These are phyloP conservation scores for Eidolon helvum DNA, from an alignment of 2,113 vertebrate genomes.

Conservation along the genomic window DNA sequence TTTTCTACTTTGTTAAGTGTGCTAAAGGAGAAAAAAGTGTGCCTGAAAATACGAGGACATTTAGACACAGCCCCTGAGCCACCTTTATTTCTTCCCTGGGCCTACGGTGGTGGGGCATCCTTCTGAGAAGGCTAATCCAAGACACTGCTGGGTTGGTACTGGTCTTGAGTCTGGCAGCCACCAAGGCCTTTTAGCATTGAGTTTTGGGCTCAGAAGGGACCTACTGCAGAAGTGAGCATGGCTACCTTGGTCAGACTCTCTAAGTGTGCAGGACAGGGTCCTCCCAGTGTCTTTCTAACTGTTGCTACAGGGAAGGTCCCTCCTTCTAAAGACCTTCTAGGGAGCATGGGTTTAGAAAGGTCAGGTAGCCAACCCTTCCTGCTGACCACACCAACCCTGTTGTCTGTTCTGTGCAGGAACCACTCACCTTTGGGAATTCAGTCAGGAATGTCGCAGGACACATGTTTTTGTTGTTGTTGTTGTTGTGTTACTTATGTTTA, in stretches of 20 bases:
- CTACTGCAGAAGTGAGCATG: fast-evolving
- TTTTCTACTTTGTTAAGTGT: background rate
- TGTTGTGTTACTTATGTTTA: background rate
- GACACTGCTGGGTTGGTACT: background rate
- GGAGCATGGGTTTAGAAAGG: fast-evolving
- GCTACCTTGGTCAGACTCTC: background rate
- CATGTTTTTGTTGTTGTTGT: background rate
- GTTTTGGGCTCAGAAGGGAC: background rate
- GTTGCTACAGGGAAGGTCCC: background rate
- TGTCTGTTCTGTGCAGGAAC: fast-evolving
- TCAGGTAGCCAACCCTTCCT: fast-evolving
- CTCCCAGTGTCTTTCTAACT: background rate
- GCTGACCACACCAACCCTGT: background rate
- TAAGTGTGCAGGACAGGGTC: background rate
- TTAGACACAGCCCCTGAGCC: background rate
- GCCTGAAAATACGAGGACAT: background rate
- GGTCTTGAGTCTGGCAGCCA: background rate
- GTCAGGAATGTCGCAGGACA: background rate
- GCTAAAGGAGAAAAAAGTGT: background rate
- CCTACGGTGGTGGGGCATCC: background rate
- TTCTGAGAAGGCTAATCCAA: background rate
- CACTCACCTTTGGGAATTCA: background rate
- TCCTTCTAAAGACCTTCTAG: fast-evolving
- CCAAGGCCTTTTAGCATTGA: background rate
- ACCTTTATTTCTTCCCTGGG: background rate